Evolutionary conservation across 2,888 invertebrate species (phyloP).

Genomic region (Trichogramma evanescens): DNA sequence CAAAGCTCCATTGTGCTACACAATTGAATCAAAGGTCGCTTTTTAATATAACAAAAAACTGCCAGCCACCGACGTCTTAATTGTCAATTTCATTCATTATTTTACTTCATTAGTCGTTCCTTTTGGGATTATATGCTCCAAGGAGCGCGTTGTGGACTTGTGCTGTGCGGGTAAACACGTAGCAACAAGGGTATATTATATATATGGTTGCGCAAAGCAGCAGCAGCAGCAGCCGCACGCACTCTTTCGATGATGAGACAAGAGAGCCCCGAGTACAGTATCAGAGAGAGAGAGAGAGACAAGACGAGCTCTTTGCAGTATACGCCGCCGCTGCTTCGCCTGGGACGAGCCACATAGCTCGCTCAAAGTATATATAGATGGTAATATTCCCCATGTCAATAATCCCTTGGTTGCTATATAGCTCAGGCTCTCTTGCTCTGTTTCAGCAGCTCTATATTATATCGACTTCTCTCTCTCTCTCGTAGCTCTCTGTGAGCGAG

Average conservation of each 20-base stretch:
- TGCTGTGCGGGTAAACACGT: no score
- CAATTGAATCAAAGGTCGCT: no score
- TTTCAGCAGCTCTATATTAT: background rate
- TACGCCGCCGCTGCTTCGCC: background rate
- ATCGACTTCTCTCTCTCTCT: no score
- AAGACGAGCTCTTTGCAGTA: background rate
- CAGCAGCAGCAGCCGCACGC: background rate
- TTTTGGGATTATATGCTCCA: slow-evolving; percentile 20
- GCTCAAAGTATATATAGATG: slow-evolving; percentile 13
- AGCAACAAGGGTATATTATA: no score
- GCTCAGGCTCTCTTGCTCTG: slow-evolving; percentile 6
- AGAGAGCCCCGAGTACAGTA: no score
- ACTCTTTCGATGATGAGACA: slow-evolving; percentile 8
- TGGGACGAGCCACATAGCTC: slow-evolving; percentile 6
- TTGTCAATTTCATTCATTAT: background rate
- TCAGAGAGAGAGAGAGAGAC: background rate
- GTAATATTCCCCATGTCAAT: slow-evolving; percentile 23
- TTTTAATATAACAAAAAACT: no score
- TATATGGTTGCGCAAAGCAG: no score
- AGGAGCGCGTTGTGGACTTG: slow-evolving; percentile 8
- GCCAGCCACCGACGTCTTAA: no score
- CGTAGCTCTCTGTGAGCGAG: background rate
- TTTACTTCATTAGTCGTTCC: slow-evolving; percentile 12
- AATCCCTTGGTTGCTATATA: slow-evolving; percentile 18
- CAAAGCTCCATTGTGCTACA: no score